Conservation (phyloP, 2,797 vertebrate genomes). For the Odontamblyopus lacepedii region DNA sequence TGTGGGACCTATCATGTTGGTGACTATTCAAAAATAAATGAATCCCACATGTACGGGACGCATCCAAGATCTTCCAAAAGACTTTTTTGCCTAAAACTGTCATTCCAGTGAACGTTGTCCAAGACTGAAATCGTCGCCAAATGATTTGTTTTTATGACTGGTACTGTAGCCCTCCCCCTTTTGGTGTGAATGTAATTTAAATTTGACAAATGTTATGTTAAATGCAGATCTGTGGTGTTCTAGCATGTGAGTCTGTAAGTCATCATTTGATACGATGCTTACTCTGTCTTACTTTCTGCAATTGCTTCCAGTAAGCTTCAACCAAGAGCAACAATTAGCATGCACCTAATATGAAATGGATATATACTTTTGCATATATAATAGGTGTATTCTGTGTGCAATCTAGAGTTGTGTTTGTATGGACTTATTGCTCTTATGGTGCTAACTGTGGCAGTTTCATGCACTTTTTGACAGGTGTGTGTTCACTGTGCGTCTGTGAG, state of each 20-base stretch:
- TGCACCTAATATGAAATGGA: slow-evolving; percentile 66
- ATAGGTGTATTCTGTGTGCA: slow-evolving; percentile 67
- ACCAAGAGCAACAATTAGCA: slow-evolving; percentile 73
- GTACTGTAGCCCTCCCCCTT: slow-evolving; percentile 48
- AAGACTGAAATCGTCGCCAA: slow-evolving; percentile 50
- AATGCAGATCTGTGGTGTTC: slow-evolving; percentile 44
- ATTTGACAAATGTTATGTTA: slow-evolving; percentile 63
- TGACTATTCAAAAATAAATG: slow-evolving; percentile 30
- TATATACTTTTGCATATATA: slow-evolving; percentile 60
- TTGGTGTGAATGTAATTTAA: slow-evolving; percentile 78
- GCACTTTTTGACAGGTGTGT: slow-evolving; percentile 75
- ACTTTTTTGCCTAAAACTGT: slow-evolving; percentile 59
- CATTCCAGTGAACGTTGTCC: slow-evolving; percentile 62
- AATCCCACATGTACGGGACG: slow-evolving; percentile 19
- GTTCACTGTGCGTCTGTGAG: slow-evolving; percentile 26
- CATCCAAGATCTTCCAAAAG: slow-evolving; percentile 71
- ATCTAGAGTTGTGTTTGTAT: slow-evolving; percentile 66
- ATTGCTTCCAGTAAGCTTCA: slow-evolving; percentile 76
- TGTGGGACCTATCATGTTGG: slow-evolving; percentile 15
- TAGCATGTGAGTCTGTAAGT: slow-evolving; percentile 50
- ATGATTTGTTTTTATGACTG: slow-evolving; percentile 40
- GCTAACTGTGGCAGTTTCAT: slow-evolving; percentile 74
- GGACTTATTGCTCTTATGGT: slow-evolving; percentile 78
- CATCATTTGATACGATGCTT: slow-evolving; percentile 55
- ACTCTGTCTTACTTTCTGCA: slow-evolving; percentile 66